Percentiles rank a stretch among this genome's conserved stretches.
phyloP scores from a whole-genome alignment of 2,888 invertebrate genomes.

The Orthonevra nobilis region DNA sequence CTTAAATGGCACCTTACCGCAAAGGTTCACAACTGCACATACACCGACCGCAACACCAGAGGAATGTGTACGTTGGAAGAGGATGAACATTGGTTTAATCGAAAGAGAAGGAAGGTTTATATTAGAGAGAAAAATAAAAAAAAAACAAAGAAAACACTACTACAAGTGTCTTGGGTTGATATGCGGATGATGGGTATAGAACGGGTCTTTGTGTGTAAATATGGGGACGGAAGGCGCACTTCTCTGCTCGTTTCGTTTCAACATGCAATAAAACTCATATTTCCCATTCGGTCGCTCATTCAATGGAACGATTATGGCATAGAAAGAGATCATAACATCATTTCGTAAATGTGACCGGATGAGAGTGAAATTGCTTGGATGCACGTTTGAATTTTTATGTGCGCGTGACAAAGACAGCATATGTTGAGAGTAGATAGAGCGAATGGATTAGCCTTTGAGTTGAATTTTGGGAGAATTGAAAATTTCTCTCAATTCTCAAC shows the following conservation, averaged over 20 bases:
- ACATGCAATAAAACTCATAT: conserved; percentile 70
- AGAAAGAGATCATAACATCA: conserved; percentile 71
- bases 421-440: conserved; percentile 19
- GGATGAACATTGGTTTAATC: too few relatives aligned
- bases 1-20: conserved; percentile 56
- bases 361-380: conserved; percentile 68
- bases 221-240: conserved; percentile 55
- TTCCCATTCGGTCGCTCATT: conserved; percentile 71
- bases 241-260: conserved; percentile 70
- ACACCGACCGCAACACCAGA: conserved; percentile 1
- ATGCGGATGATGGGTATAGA: too few relatives aligned
- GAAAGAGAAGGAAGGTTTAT: neutral
- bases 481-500: too few relatives aligned
- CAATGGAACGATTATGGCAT: conserved; percentile 69
- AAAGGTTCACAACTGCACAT: conserved; percentile 16
- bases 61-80: conserved; percentile 38
- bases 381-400: conserved; percentile 55
- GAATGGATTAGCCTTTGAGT: conserved; percentile 4
- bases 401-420: conserved; percentile 24
- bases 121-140: conserved; percentile 12
- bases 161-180: too few relatives aligned
- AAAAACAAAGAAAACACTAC: too few relatives aligned
- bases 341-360: conserved; percentile 66
- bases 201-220: conserved; percentile 47
- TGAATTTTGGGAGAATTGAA: neutral